Evolutionary conservation across 2,113 vertebrate species (phyloP), one percentile per base, ranked within the genome.

Genomic region (Dendropsophus ebraccatus): DNA sequence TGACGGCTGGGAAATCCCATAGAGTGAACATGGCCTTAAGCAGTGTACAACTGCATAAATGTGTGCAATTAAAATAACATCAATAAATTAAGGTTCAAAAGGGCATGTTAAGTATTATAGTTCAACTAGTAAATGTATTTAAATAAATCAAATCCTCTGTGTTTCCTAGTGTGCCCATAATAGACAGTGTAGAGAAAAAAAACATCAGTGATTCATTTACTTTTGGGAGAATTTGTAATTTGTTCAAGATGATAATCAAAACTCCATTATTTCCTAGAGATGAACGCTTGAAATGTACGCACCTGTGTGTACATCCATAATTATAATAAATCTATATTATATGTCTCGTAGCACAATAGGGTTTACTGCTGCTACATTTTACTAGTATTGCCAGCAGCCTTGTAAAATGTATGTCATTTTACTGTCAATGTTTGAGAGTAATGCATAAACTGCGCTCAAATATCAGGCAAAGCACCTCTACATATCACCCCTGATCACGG

Each of bases 371-470:
- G 17, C 16, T 28, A 41, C 21, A 37, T 75, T 84, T 60, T 74
- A 41, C 12, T 60, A 21, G 19, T 35, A 41, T 80, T 30, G 21
- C 37, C 19, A 60, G 70, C 5, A 17, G 73, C 6, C 58, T 60
- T 54, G 35, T 75, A 83, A 58, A 74, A 83, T 13, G 23, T 45
- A 73, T 73, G 67, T 19, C 52, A 83, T 9, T 30, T 54, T 83
- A 35, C 41, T 11, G 73, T 87, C 89, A 90, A 56, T 89, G 90
- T 85, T 88, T 88, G 88, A 83, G 83, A 88, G 49, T 90, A 72
- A 84, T 87, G 88, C 90, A 91, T 92, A 89, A 89, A 89, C 88
- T 91, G 89, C 90, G 89, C 87, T 89, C 86, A 84, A 82, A 90
- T 87, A 86, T 58, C 76, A 86, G 76, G 45, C 54, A 80, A 80